Evolutionary conservation across 2,113 vertebrate genomes (phyloP).

Genomic region (Galbula dea): DNA sequence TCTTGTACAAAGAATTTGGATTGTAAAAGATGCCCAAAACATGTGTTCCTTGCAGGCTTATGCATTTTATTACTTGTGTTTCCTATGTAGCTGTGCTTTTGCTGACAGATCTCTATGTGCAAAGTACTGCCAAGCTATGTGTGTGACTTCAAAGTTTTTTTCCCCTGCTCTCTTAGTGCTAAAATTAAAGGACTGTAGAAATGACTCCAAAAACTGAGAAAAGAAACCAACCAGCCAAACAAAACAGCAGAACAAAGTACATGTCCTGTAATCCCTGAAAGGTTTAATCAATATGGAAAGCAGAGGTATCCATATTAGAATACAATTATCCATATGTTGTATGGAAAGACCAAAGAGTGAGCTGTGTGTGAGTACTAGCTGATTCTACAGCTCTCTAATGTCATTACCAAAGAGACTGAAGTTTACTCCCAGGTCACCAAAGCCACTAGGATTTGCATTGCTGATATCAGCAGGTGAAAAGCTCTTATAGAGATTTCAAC

Average conservation of each 20-base stretch:
- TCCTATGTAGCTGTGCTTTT: not conserved
- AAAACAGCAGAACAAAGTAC: not conserved
- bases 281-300: not conserved
- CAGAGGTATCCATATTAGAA: not conserved
- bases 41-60: not conserved
- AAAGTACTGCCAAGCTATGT: not conserved
- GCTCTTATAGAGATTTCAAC: not conserved
- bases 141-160: not conserved
- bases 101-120: not conserved
- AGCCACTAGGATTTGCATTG: not conserved
- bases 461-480: not conserved
- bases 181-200: not conserved
- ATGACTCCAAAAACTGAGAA: not conserved
- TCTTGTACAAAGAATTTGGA: not conserved
- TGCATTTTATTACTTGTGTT: not conserved
- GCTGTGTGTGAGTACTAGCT: not conserved
- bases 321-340: not conserved
- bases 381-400: not conserved
- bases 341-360: not conserved
- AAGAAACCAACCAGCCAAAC: not conserved
- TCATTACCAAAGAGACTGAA: not conserved
- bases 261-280: not conserved
- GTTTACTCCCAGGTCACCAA: not conserved
- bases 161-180: not conserved
- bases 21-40: not conserved